phyloP scores from a whole-genome alignment of 2,113 vertebrate species.

The Dissostichus mawsoni region DNA sequence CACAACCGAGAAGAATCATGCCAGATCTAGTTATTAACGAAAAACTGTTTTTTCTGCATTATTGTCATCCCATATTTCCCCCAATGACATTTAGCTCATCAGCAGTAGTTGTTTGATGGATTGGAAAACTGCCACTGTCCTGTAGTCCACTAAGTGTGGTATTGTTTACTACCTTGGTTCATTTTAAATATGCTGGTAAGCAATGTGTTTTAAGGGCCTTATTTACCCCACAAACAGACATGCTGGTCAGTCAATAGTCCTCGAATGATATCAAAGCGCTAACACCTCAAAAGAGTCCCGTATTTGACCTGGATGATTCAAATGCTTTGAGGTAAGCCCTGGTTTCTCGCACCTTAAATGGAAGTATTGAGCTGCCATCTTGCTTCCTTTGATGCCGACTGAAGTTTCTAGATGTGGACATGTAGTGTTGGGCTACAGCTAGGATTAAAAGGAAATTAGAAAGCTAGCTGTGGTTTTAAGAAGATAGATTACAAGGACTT shows the following conservation, averaged over 20 bases:
- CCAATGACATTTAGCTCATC: not conserved
- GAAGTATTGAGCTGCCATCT: conserved; percentile 28
- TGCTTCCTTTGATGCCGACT: not conserved
- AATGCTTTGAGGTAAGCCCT: not conserved
- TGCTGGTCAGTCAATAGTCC: not conserved
- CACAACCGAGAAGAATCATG: no score
- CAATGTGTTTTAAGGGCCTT: not conserved
- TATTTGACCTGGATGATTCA: conserved; percentile 32
- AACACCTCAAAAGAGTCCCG: conserved; percentile 13
- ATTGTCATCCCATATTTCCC: no score
- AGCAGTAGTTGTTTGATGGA: not conserved
- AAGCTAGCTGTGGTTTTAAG: conserved; percentile 5
- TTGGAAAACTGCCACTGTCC: not conserved
- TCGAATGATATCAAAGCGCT: not conserved
- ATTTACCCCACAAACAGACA: not conserved
- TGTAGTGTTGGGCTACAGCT: not conserved
- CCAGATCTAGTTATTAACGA: no score
- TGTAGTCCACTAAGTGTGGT: not conserved
- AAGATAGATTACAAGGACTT: conserved; percentile 3
- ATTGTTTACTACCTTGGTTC: not conserved
- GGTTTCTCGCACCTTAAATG: conserved; percentile 10
- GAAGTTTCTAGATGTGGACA: conserved; percentile 12
- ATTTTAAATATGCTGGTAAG: not conserved
- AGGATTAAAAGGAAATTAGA: conserved; percentile 1
- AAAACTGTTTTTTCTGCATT: no score